Percentiles rank a stretch among this genome's conserved stretches.
Conservation (phyloP, 1,140 invertebrate genomes). For the Pissodes strobi region DNA sequence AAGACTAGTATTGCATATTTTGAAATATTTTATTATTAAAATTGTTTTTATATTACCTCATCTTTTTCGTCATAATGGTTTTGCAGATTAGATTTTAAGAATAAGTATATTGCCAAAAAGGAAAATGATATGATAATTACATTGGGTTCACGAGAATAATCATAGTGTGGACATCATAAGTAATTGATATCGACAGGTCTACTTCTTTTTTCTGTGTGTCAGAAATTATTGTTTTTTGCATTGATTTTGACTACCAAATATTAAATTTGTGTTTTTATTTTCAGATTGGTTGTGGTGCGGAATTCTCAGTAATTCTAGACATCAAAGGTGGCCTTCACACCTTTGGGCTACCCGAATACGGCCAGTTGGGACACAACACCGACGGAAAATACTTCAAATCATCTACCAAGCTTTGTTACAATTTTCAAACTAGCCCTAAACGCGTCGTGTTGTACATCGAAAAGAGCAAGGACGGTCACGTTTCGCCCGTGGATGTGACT, state of each 20-base stretch:
- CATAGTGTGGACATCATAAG: too few species aligned
- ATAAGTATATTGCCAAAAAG: too few species aligned
- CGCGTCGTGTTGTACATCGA: conserved; percentile 86
- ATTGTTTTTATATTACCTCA: too few species aligned
- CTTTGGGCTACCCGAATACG: conserved; percentile 91
- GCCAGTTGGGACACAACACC: conserved; percentile 89
- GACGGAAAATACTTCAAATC: conserved; percentile 93
- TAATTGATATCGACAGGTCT: too few species aligned
- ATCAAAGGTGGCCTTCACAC: conserved; percentile 86
- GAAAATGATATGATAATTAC: too few species aligned
- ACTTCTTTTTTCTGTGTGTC: too few species aligned
- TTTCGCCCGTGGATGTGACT: conserved; percentile 81
- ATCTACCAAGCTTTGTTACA: conserved; percentile 83
- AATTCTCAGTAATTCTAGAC: conserved; percentile 90
- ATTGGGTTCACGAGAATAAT: too few species aligned
- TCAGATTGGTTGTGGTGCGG: conserved; percentile 87
- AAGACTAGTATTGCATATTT: conserved; percentile 24
- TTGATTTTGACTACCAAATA: too few species aligned
- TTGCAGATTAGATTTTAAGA: too few species aligned
- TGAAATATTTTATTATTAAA: too few species aligned
- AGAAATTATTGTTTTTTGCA: too few species aligned
- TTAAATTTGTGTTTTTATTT: not conserved
- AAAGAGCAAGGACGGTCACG: conserved; percentile 84
- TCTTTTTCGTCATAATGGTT: too few species aligned
- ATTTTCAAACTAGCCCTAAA: conserved; percentile 83